phyloP scores from a whole-genome alignment of 2,113 vertebrate genomes.

The Steatornis caripensis region DNA sequence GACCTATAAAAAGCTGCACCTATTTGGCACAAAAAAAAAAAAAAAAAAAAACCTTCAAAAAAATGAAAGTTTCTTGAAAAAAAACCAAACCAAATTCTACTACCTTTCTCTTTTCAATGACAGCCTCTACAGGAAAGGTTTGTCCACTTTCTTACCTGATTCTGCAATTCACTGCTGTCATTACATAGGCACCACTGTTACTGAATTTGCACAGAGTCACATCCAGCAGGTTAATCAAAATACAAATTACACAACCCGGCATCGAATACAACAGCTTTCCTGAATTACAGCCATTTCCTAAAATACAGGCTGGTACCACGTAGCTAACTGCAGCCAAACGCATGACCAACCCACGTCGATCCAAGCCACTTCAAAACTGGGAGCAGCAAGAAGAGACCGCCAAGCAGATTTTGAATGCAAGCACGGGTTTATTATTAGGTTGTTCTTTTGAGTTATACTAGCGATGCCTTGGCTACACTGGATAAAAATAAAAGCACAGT shows the following conservation, averaged over 20 bases:
- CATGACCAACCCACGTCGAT: neutral
- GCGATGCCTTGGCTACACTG: neutral
- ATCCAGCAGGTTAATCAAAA: neutral
- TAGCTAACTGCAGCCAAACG: neutral
- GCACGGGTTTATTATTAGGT: neutral
- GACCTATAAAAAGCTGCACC: neutral
- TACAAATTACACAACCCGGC: neutral
- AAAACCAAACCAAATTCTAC: neutral
- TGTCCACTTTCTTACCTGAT: neutral
- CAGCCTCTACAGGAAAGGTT: neutral
- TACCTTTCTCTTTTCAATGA: neutral
- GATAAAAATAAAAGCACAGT: neutral
- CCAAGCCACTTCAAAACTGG: neutral
- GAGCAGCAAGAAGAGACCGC: neutral
- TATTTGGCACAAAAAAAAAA: neutral
- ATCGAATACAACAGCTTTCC: neutral
- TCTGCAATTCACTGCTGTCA: neutral
- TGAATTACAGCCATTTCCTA: neutral
- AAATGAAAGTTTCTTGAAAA: neutral
- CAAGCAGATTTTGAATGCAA: neutral
- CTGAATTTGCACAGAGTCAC: neutral
- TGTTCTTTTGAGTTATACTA: neutral
- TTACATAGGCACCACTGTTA: neutral
- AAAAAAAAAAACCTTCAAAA: neutral
- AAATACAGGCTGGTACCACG: neutral